Base-by-base conservation (phyloP, 37 sponge, comb jelly and placozoan species). In the Mnemiopsis leidyi region DNA sequence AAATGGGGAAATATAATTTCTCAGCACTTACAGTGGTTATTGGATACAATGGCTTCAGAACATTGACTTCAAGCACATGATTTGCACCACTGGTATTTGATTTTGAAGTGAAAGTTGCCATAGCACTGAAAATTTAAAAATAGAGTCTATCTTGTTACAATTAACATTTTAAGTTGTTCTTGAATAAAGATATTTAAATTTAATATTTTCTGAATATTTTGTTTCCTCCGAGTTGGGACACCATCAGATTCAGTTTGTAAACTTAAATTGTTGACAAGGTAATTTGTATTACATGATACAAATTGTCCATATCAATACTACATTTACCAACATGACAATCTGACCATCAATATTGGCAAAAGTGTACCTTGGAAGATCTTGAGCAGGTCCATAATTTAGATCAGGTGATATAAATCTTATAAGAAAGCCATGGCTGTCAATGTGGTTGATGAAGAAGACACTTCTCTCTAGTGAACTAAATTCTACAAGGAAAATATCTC, bases 61-160 rank as follows among this genome's bases (percentile, higher is more conserved):
- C 90, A 39, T 85, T 85, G 3, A 85, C 90, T n/a, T 38, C 90
- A 2, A 85, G 48, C 33, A 85, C 90, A 85, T 85, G 90, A 26
- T 85, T 85, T 23, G 90, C 90, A 5, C 90, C 90, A 38, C n/a
- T 32, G 7, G 82, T 9, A n/a, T 26, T 40, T 29, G 30, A 7
- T 39, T 40, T 85, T 2, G 38, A 13, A 1, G 39, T 40, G 3
- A 85, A 40, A n/a, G 90, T 25, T 39, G 61, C 90, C 90, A 85
- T 85, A 1, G 61, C 40, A 85, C 90, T 85, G 90, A 85, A 40
- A 35, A 3, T 23, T 71, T 71, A 23, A 23, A 77, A 34, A 77
- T 1, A 77, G 79, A 13, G 61, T 48, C n/a, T n/a, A n/a, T n/a
- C n/a, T n/a, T n/a, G n/a, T n/a, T n/a, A n/a, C n/a, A n/a, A n/a